phyloP scores from a whole-genome alignment of 2,113 vertebrate genomes.

The Mus spicilegus region DNA sequence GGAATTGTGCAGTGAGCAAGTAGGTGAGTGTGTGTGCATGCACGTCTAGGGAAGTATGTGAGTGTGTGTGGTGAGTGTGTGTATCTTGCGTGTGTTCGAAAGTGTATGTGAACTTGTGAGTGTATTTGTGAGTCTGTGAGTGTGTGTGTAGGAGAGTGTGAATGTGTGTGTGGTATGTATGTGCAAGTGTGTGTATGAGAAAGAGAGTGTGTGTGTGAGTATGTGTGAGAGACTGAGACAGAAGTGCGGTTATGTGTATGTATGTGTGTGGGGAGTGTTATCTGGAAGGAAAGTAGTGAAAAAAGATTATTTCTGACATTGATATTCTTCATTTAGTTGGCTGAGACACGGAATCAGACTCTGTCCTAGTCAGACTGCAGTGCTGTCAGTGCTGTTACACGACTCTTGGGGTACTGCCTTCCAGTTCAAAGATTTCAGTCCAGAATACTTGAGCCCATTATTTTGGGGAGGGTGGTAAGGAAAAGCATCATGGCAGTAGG shows the following conservation, averaged over 20 bases:
- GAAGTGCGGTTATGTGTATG: too few species aligned
- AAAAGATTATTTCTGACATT: background rate
- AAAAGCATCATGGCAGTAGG: too few species aligned
- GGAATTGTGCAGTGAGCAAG: background rate
- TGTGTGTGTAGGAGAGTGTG: background rate
- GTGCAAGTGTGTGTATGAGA: background rate
- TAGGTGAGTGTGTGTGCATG: background rate
- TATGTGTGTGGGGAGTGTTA: background rate
- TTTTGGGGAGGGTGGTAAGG: background rate
- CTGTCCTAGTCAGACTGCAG: background rate
- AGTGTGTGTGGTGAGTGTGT: background rate
- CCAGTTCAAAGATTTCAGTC: background rate
- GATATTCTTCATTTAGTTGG: background rate
- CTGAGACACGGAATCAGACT: background rate
- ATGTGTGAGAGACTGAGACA: too few species aligned
- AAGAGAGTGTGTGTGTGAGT: too few species aligned
- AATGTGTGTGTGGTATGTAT: background rate
- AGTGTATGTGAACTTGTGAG: background rate
- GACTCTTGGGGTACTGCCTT: too few species aligned
- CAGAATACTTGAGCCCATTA: background rate
- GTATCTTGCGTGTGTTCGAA: background rate
- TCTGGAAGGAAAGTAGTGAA: background rate
- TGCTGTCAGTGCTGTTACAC: background rate
- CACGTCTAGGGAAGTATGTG: background rate
- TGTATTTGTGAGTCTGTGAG: background rate